Evolutionary conservation across 2,113 vertebrate species (phyloP), one percentile per base, ranked within the genome.

Genomic region (Pterophyllum scalare): DNA sequence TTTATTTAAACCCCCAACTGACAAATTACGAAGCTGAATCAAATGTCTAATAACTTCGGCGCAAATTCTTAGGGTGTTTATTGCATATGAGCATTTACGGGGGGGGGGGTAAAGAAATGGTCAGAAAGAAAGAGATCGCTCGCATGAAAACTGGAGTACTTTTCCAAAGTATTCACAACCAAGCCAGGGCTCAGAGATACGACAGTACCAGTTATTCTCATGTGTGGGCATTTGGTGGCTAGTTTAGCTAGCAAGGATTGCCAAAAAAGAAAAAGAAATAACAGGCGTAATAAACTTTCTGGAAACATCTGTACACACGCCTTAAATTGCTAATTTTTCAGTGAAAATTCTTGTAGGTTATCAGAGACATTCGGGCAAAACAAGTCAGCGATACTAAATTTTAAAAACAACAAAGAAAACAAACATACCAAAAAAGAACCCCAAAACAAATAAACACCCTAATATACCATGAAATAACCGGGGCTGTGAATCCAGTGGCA

Each of bases 251-350:
- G 67, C n/a, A 8, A 43, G 61, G 61, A 14, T 8, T 14, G 10
- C 15, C 14, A 40, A 40, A 40, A 40, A n/a, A 43, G 38, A 17
- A 15, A 14, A 14, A 49, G 38, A 67, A 85, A 59, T 90, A 83
- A 91, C 89, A 91, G 64, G 85, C 87, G 89, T 79, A 65, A 75
- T 58, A 91, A 93, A 94, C 87, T 93, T 91, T 88, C 76, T 87
- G 84, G 80, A 85, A 93, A 87, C 84, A 90, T 90, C 77, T 78
- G 75, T 57, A 35, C 22, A 80, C 62, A 61, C 22, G 38, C 33
- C 85, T 43, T 6, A 82, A 80, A 65, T 77, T 24, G 15, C 43
- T 17, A 1, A 17, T 52, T 59, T 76, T 58, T 40, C 35, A 17
- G 5, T 20, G 33, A 2, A 19, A 35, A 49, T 52, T 20, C 1